A percentile compares a stretch with the other conserved stretches of the same genome.
Conservation (phyloP, 2,113 vertebrate species). For the Nesogale talazaci region DNA sequence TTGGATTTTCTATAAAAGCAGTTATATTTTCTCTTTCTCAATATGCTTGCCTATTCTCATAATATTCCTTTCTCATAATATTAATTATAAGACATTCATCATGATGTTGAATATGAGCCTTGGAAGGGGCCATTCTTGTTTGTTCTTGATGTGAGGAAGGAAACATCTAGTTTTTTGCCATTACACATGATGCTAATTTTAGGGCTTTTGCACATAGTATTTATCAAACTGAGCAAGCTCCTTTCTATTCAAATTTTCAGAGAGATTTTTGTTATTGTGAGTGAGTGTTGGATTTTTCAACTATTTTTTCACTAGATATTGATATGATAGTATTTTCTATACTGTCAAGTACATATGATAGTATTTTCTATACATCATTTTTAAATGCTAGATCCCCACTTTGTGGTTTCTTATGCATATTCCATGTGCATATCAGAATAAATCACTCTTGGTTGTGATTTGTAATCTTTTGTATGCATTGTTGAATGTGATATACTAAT, state of each 20-base stretch:
- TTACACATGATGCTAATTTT: not conserved
- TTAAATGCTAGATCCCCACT: not conserved
- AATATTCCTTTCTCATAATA: not conserved
- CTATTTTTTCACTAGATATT: not conserved
- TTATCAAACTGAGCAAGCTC: not conserved
- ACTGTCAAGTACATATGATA: not conserved
- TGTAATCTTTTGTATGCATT: not conserved
- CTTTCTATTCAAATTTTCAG: not conserved
- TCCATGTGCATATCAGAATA: not conserved
- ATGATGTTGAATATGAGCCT: not conserved
- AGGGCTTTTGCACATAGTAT: not conserved
- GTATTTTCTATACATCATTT: not conserved
- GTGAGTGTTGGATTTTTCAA: not conserved
- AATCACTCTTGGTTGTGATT: not conserved
- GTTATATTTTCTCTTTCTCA: not conserved
- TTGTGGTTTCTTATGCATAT: too few relatives aligned
- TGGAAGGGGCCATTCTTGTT: not conserved
- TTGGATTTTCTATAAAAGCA: not conserved
- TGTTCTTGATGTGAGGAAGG: not conserved
- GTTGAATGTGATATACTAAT: not conserved
- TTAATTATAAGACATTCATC: not conserved
- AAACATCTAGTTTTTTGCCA: not conserved
- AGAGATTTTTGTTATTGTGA: not conserved
- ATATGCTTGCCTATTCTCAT: not conserved
- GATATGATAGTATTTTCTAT: not conserved